These are phyloP conservation scores for Catalaphyllia jardinei DNA, from an alignment of 64 coral and sea anemone species.

Conservation along the genomic window DNA sequence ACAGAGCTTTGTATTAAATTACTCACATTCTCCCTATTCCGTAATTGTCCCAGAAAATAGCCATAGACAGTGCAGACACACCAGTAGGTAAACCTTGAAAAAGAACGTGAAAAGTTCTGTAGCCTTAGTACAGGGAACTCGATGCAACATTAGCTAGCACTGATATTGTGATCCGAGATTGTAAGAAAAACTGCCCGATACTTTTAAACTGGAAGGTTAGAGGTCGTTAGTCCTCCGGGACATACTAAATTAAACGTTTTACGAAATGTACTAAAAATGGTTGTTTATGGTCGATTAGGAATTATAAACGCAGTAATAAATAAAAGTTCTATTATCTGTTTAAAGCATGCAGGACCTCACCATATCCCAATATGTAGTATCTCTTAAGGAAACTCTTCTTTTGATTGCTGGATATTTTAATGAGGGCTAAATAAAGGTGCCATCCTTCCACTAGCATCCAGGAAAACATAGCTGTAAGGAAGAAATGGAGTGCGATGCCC, in stretches of 20 bases:
- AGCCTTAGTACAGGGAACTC: no score
- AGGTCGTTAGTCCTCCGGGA: no score
- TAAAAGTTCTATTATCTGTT: no score
- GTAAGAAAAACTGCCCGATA: no score
- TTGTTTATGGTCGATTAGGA: no score
- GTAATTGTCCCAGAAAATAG: conserved; percentile 93
- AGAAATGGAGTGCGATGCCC: conserved; percentile 81
- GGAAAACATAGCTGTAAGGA: conserved; percentile 81
- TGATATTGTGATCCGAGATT: no score
- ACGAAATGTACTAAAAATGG: no score
- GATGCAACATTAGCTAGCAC: no score
- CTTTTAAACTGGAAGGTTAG: no score
- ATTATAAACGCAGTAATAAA: no score
- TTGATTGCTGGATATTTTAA: conserved; percentile 52
- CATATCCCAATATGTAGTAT: conserved; percentile 91
- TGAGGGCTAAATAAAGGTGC: conserved; percentile 72
- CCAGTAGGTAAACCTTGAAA: conserved; percentile 71
- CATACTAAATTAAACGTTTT: no score
- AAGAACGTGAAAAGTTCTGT: not conserved
- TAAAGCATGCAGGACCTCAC: conserved; percentile 36
- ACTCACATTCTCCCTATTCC: conserved; percentile 81
- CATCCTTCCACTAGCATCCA: conserved; percentile 87
- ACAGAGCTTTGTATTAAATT: not conserved
- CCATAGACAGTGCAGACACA: conserved; percentile 77
- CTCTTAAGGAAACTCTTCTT: conserved; percentile 74